phyloP scores from a whole-genome alignment of 2,797 vertebrate species.

The Rhinophrynus dorsalis region DNA sequence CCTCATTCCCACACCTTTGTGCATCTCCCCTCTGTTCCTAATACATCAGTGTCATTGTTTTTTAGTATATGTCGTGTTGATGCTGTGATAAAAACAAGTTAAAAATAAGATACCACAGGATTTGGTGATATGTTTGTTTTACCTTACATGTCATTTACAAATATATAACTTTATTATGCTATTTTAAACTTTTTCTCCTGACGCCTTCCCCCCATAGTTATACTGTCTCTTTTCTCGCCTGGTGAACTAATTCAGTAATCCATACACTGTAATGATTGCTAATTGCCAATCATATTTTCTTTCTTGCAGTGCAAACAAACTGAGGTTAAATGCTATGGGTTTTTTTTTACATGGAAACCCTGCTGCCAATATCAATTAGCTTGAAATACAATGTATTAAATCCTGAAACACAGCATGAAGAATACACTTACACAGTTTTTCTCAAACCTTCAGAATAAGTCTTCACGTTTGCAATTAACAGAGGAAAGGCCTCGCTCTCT shows the following conservation, averaged over 20 bases:
- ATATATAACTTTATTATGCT: constrained; percentile 2
- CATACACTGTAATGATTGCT: constrained; percentile 27
- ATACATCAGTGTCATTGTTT: too few relatives aligned
- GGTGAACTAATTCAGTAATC: constrained; percentile 24
- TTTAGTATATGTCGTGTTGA: too few relatives aligned
- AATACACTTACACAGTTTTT: constrained; percentile 43
- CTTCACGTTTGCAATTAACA: constrained; percentile 43
- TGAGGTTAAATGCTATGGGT: constrained; percentile 39
- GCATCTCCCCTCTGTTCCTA: too few relatives aligned
- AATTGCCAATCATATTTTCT: constrained; percentile 22
- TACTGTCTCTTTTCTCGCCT: background rate
- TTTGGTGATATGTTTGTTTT: too few relatives aligned
- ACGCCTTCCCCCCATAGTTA: constrained; percentile 18
- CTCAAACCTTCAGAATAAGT: constrained; percentile 39
- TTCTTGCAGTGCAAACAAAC: constrained; percentile 36
- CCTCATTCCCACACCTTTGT: too few relatives aligned
- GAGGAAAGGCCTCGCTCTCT: constrained; percentile 39
- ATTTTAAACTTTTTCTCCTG: constrained; percentile 21
- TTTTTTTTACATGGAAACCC: constrained; percentile 37
- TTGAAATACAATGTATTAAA: constrained; percentile 36
- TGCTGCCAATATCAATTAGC: constrained; percentile 49
- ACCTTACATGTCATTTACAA: background rate
- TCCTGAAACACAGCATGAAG: constrained; percentile 35
- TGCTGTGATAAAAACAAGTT: too few relatives aligned
- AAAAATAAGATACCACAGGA: too few relatives aligned